phyloP scores from a whole-genome alignment of 2,797 vertebrate genomes.

The Scolopax rusticola region DNA sequence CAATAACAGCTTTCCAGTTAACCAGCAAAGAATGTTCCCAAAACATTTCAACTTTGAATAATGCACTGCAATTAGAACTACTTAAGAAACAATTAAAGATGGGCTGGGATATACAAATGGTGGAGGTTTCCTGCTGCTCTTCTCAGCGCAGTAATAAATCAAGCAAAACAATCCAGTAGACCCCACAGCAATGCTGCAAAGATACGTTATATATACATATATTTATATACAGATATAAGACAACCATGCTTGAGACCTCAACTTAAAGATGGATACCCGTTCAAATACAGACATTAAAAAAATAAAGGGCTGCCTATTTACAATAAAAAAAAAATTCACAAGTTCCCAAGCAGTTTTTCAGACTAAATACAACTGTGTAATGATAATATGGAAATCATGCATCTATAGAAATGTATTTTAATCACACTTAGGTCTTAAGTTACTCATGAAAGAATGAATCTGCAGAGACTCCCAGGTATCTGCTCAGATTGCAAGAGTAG shows the following conservation, averaged over 20 bases:
- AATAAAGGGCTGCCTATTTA: not conserved
- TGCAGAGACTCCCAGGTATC: not conserved
- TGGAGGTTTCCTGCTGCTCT: not conserved
- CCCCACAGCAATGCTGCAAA: not conserved
- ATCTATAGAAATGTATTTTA: not conserved
- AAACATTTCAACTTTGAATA: not conserved
- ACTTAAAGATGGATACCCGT: not conserved
- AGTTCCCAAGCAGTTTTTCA: not conserved
- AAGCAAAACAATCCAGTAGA: not conserved
- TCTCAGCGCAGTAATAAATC: not conserved
- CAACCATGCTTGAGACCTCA: not conserved
- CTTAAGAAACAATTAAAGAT: not conserved
- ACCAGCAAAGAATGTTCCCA: not conserved
- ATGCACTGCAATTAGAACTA: not conserved
- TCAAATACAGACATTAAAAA: not conserved
- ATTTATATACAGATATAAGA: not conserved
- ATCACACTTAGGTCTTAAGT: not conserved
- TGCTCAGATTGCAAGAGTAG: not conserved
- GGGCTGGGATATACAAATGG: not conserved
- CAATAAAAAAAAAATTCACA: not conserved
- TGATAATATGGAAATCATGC: not conserved
- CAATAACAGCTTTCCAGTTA: not conserved
- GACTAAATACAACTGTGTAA: not conserved
- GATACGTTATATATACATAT: accelerated
- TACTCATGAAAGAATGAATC: not conserved